Percentiles rank a stretch among this genome's conserved stretches.
Conservation (phyloP, 2,888 invertebrate species). For the Xestia ashworthii region DNA sequence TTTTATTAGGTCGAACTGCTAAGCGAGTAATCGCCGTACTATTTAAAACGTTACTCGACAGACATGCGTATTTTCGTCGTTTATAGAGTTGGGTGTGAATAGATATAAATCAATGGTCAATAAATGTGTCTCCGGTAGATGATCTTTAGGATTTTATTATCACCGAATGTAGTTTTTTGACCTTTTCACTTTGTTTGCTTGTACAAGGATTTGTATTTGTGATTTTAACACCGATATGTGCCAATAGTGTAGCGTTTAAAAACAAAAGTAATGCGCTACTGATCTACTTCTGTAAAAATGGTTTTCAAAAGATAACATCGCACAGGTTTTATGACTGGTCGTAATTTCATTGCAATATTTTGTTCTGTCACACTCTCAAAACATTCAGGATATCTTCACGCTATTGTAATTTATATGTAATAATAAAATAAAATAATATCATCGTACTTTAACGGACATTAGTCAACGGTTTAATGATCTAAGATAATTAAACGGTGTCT, state of each 20-base stretch:
- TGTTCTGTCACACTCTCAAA: neutral
- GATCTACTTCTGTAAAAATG: slow-evolving; percentile 34
- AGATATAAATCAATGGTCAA: slow-evolving; percentile 50
- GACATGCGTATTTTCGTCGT: slow-evolving; percentile 45
- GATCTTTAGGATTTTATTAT: slow-evolving; percentile 39
- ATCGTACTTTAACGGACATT: too few species aligned
- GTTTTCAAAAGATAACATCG: slow-evolving; percentile 25
- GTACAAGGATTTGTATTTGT: slow-evolving; percentile 42
- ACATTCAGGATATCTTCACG: slow-evolving; percentile 7
- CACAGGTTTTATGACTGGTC: slow-evolving; percentile 25
- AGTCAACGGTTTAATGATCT: too few species aligned
- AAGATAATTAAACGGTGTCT: too few species aligned
- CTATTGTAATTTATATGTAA: neutral
- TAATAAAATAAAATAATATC: too few species aligned
- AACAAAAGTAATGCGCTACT: slow-evolving; percentile 33
- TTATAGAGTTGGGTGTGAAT: slow-evolving; percentile 42
- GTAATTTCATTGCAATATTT: slow-evolving; percentile 13
- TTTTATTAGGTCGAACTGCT: slow-evolving; percentile 45
- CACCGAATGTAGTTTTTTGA: slow-evolving; percentile 37
- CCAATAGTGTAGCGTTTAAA: slow-evolving; percentile 29
- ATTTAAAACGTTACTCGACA: slow-evolving; percentile 43
- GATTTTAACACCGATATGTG: slow-evolving; percentile 45
- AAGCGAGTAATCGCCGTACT: slow-evolving; percentile 39
- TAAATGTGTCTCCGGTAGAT: slow-evolving; percentile 52
- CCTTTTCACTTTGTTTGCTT: slow-evolving; percentile 47